These are phyloP conservation scores for Porites divaricata DNA, from an alignment of 92 coral and sea anemone genomes.

Conservation along the genomic window DNA sequence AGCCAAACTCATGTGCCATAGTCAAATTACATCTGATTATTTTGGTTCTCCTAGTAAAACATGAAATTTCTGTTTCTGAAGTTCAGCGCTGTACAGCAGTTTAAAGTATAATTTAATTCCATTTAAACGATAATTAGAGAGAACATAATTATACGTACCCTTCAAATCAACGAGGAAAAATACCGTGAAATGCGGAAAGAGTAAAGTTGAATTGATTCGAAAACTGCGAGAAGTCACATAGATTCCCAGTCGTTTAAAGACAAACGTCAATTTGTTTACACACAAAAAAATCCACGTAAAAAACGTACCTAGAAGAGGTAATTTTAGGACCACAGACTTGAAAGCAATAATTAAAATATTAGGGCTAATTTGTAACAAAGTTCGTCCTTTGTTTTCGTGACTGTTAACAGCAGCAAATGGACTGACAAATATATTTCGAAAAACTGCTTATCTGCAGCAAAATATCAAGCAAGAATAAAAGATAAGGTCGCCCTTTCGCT, in stretches of 20 bases:
- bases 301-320: not conserved
- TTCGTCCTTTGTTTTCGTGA: constrained; percentile 24
- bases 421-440: not conserved
- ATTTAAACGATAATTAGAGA: constrained; percentile 34
- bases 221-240: not conserved
- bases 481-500: not conserved
- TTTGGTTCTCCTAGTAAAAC: constrained; percentile 1
- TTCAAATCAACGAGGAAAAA: not conserved
- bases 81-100: constrained; percentile 3
- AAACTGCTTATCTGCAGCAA: not conserved
- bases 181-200: not conserved
- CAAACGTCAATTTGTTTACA: too few species aligned
- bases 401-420: constrained; percentile 15
- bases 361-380: constrained; percentile 42
- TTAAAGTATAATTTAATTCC: constrained; percentile 32
- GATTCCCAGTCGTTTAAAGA: too few species aligned
- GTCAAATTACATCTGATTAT: not conserved
- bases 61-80: not conserved
- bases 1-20: not conserved
- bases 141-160: not conserved
- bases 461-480: not conserved
- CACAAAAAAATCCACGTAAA: not conserved
- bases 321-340: constrained; percentile 17
- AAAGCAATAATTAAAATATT: constrained; percentile 32
- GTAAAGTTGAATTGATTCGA: not conserved